Base-by-base conservation (phyloP, 2,113 vertebrate genomes). In the Cynocephalus volans region DNA sequence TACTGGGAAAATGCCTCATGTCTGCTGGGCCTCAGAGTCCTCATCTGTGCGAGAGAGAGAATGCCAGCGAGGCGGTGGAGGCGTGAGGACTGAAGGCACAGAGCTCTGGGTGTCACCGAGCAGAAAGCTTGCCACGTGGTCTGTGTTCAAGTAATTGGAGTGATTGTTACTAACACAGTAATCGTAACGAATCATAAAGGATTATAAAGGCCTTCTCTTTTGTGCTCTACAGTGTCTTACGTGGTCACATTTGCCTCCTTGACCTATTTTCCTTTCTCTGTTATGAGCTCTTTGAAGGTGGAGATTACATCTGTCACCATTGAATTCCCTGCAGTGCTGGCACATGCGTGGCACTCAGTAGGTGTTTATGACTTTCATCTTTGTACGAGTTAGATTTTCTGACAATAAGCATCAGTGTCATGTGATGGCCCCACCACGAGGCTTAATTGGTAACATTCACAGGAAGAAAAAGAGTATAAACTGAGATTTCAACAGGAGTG, bases 381-480 rank as follows among this genome's bases (percentile, higher is more conserved):
- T 88, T 82, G 45, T 69, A 19, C 67, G 54, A 70, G 56, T 41
- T 94, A 33, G 95, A 26, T 24, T 86, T 80, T 79, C 14, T 64
- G 75, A 93, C 73, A 75, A 9, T 52, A 67, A 88, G 77, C 81
- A 77, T 93, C 88, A 80, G 88, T 86, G 69, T 75, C 56, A 26
- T 87, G 50, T 54, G 23, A 75, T 80, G 87, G 48, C 3, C 13
- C 93, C 69, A 70, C 52, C 48, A 6, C 15, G 62, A 92, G 58
- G 70, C 88, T 64, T 93, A 70, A 90, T 94, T 96, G 86, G 91
- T 84, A 89, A 85, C 93, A 88, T 73, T 97, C 82, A n/a, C 82
- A 70, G 86, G 95, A 86, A 80, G 82, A 84, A 81, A n/a, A 93
- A 80, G 54, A 77, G 48, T 45, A 45, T 36, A 56, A 92, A 83